Percentiles rank a stretch among this genome's conserved stretches.
Conservation (phyloP, 2,113 vertebrate genomes). For the Cyprinus carpio region DNA sequence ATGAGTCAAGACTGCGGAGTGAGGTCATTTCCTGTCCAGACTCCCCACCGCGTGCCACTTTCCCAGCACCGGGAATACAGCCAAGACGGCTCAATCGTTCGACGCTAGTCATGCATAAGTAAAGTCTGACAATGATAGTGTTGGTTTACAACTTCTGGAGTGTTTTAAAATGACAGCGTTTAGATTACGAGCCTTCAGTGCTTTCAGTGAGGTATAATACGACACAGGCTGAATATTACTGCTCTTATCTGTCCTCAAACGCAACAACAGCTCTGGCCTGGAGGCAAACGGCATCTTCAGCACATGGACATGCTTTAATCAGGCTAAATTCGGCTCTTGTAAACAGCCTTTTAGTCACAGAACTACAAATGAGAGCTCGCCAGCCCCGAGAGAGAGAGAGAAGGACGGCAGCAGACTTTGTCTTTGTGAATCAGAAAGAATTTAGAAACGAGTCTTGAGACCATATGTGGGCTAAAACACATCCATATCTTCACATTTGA, state of each 20-base stretch:
- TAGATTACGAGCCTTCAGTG: background rate
- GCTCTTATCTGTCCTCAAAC: slow-evolving; percentile 21
- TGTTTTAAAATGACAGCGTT: background rate
- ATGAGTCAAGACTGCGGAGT: slow-evolving; percentile 28
- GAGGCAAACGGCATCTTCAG: slow-evolving; percentile 11
- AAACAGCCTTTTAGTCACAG: slow-evolving; percentile 27
- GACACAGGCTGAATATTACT: background rate
- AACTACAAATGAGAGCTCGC: slow-evolving; percentile 13
- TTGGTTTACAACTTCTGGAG: background rate
- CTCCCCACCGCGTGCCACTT: slow-evolving; percentile 33
- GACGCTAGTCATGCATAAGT: background rate
- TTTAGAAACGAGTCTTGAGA: background rate
- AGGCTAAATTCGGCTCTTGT: slow-evolving; percentile 17
- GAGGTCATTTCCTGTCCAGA: slow-evolving; percentile 48
- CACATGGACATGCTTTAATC: slow-evolving; percentile 25
- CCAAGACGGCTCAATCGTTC: background rate
- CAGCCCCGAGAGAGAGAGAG: background rate
- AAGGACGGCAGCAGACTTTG: background rate
- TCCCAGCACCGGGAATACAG: background rate
- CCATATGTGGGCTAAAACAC: background rate
- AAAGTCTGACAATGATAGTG: background rate
- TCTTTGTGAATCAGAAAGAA: background rate
- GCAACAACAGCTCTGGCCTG: slow-evolving; percentile 27
- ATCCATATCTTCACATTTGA: background rate
- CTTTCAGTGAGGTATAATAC: background rate